phyloP scores from a whole-genome alignment of 2,888 invertebrate species.

The Aelia acuminata region DNA sequence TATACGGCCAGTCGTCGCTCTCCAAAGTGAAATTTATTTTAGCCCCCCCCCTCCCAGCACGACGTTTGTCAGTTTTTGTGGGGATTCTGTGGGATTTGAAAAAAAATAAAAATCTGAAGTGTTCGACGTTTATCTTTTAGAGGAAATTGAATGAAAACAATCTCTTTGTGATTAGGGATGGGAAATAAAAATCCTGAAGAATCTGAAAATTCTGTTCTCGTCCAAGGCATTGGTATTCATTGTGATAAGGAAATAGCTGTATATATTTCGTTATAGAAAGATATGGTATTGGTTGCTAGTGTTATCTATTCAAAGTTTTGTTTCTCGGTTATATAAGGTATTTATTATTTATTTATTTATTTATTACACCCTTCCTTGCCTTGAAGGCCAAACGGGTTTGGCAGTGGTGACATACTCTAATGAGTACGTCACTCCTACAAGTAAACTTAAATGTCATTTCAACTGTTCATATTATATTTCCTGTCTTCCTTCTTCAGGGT shows the following conservation, averaged over 20 bases:
- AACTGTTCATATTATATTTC: too few species aligned
- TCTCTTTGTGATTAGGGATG: neutral
- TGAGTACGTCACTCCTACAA: too few species aligned
- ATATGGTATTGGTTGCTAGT: neutral
- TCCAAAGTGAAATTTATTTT: conserved; percentile 26
- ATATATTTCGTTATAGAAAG: neutral
- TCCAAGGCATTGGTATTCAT: neutral
- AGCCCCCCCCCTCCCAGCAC: neutral
- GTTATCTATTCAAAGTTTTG: neutral
- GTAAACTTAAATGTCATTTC: too few species aligned
- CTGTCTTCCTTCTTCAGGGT: too few species aligned
- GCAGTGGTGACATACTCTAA: too few species aligned
- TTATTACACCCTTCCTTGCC: too few species aligned
- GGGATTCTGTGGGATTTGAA: neutral
- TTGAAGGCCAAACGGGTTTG: too few species aligned
- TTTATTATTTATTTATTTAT: too few species aligned
- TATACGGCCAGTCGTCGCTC: neutral
- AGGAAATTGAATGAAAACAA: conserved; percentile 3
- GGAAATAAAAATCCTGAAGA: neutral
- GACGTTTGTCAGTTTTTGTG: conserved; percentile 22
- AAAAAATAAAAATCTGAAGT: conserved; percentile 4
- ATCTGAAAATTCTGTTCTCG: neutral
- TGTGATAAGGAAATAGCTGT: neutral
- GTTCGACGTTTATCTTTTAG: neutral
- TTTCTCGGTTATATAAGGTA: neutral